These are phyloP conservation scores for Meriones unguiculatus DNA, from an alignment of 2,113 vertebrate species.

Conservation along the genomic window DNA sequence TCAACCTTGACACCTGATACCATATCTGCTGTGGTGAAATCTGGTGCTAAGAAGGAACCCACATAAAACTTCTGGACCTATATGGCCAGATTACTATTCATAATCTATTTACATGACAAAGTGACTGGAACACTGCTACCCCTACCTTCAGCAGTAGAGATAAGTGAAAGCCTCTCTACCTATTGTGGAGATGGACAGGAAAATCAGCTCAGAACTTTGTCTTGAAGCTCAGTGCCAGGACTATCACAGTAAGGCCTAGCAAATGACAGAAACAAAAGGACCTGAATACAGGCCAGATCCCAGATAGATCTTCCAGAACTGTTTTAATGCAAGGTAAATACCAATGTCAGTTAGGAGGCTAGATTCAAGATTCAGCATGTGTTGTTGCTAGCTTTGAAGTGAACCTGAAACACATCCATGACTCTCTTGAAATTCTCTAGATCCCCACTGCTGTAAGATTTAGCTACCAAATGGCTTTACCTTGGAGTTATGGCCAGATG, in stretches of 20 bases:
- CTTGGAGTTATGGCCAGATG: background rate
- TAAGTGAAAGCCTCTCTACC: background rate
- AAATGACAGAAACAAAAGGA: background rate
- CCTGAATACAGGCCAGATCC: background rate
- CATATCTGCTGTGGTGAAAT: background rate
- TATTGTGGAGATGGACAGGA: background rate
- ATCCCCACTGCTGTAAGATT: background rate
- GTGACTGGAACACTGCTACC: background rate
- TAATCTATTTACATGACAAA: background rate
- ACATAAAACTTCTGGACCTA: background rate
- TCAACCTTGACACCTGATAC: too few relatives aligned
- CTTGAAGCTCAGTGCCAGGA: background rate
- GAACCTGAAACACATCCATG: background rate
- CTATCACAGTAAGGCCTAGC: background rate
- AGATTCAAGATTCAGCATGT: background rate
- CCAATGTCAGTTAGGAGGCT: background rate
- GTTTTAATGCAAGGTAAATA: background rate
- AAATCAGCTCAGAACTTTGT: too few relatives aligned
- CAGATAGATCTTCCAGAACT: background rate
- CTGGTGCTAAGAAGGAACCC: background rate
- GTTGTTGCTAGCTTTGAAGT: background rate
- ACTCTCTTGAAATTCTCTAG: background rate
- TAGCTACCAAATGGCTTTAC: background rate
- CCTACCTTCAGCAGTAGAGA: background rate
- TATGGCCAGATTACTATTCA: background rate